A percentile compares a stretch with the other conserved stretches of the same genome.
Conservation (phyloP, 2,888 invertebrate genomes). For the Dioctria linearis region DNA sequence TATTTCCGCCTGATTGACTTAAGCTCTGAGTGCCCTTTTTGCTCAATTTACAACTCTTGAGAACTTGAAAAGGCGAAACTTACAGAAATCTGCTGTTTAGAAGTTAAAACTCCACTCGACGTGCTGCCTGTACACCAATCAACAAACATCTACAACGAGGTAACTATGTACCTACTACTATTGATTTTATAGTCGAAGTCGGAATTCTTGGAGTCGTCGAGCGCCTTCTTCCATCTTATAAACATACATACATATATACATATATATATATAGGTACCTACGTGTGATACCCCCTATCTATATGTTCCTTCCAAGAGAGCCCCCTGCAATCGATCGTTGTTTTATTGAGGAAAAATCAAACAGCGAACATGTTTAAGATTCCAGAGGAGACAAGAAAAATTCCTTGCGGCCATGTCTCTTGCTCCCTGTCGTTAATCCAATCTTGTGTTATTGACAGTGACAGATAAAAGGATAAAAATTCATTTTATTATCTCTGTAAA, state of each 20-base stretch:
- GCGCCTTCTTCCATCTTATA: not conserved
- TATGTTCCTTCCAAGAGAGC: no score
- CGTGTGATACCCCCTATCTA: not conserved
- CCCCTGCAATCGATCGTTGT: conserved; percentile 18
- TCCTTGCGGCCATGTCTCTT: conserved; percentile 17
- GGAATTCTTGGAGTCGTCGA: not conserved
- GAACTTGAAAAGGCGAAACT: conserved; percentile 32
- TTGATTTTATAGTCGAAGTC: conserved; percentile 37
- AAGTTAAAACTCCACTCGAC: conserved; percentile 43
- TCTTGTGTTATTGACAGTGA: conserved; percentile 40
- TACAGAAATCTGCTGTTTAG: conserved; percentile 23
- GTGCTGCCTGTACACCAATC: no score
- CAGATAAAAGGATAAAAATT: conserved; percentile 45
- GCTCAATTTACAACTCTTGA: conserved; percentile 43
- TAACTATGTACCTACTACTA: conserved; percentile 11
- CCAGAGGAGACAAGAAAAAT: conserved; percentile 34
- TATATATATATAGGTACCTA: no score
- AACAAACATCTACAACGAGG: no score
- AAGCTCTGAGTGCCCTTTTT: conserved; percentile 27
- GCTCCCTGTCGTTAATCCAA: conserved; percentile 43
- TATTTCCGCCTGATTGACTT: conserved; percentile 41
- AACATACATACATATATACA: no score
- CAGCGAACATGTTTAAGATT: conserved; percentile 42
- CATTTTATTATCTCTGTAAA: conserved; percentile 47
- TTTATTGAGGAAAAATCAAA: conserved; percentile 45